These are phyloP conservation scores for Actinemys pallida DNA, from an alignment of 2,113 vertebrate genomes.

Conservation along the genomic window DNA sequence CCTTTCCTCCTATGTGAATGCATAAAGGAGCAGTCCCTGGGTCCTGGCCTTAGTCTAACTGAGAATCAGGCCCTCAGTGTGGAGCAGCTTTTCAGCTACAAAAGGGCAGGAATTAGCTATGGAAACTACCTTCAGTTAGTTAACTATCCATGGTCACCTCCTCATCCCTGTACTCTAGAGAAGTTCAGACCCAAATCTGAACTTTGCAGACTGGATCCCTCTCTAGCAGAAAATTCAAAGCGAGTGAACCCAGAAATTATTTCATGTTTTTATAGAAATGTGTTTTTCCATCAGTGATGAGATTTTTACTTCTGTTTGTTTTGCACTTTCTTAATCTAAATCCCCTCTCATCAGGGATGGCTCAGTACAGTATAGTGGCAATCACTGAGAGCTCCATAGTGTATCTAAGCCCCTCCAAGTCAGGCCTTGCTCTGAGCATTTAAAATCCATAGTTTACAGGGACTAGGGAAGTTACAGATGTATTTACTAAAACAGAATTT, in stretches of 20 bases:
- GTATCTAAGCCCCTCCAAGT: too few relatives aligned
- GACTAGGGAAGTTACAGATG: not conserved
- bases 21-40: not conserved
- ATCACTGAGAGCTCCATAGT: not conserved
- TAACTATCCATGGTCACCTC: not conserved
- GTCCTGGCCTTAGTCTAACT: not conserved
- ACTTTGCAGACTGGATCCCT: not conserved
- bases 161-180: not conserved
- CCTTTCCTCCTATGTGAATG: not conserved
- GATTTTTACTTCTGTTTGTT: not conserved
- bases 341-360: not conserved
- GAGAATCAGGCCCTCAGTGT: not conserved
- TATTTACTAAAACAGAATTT: not conserved
- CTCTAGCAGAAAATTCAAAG: not conserved
- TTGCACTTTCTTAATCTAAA: not conserved
- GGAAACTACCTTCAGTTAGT: not conserved
- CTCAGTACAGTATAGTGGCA: not conserved
- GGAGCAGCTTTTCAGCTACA: not conserved
- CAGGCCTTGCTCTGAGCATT: not conserved
- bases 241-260: not conserved
- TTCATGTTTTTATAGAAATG: not conserved
- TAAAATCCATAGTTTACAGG: not conserved
- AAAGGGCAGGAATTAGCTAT: not conserved
- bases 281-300: not conserved
- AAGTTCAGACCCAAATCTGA: not conserved